Conservation (phyloP, 1,140 invertebrate species). For the Sweltsa coloradensis region DNA sequence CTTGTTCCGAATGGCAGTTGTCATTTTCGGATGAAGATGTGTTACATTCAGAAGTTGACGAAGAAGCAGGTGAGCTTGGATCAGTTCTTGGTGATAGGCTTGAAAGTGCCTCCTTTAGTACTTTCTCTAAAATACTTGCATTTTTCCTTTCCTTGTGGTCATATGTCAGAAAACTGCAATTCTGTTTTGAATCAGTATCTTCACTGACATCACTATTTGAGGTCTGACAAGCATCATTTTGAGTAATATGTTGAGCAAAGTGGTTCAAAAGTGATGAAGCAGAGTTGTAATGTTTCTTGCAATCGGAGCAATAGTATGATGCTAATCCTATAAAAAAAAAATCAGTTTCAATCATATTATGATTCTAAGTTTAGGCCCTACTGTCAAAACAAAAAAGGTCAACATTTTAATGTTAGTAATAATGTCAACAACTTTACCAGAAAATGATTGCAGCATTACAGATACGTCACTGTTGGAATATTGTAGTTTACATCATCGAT, state of each 20-base stretch:
- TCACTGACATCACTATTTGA: neutral
- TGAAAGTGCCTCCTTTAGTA: constrained; percentile 2
- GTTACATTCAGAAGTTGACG: neutral
- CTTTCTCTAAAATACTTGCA: constrained; percentile 11
- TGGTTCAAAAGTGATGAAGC: constrained; percentile 24
- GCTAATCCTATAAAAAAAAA: too few species aligned
- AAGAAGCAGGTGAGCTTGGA: neutral
- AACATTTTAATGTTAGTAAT: too few species aligned
- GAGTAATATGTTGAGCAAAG: constrained; percentile 22
- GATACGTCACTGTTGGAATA: too few species aligned
- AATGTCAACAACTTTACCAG: too few species aligned
- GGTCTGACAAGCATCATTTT: constrained; percentile 1
- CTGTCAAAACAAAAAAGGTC: too few species aligned
- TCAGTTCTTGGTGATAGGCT: neutral
- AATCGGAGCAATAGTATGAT: constrained; percentile 26
- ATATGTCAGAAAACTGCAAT: constrained; percentile 5
- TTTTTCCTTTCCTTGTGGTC: constrained; percentile 4
- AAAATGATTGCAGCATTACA: too few species aligned
- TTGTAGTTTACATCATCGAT: too few species aligned
- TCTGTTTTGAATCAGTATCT: constrained; percentile 8
- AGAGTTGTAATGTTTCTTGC: constrained; percentile 20
- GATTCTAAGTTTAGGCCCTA: too few species aligned
- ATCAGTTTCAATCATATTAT: too few species aligned
- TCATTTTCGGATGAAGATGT: neutral
- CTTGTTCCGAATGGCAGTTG: neutral